Percentiles rank a stretch among this genome's conserved stretches.
Evolutionary conservation across 2,797 vertebrate species (phyloP).

Genomic region (Taeniopygia guttata): DNA sequence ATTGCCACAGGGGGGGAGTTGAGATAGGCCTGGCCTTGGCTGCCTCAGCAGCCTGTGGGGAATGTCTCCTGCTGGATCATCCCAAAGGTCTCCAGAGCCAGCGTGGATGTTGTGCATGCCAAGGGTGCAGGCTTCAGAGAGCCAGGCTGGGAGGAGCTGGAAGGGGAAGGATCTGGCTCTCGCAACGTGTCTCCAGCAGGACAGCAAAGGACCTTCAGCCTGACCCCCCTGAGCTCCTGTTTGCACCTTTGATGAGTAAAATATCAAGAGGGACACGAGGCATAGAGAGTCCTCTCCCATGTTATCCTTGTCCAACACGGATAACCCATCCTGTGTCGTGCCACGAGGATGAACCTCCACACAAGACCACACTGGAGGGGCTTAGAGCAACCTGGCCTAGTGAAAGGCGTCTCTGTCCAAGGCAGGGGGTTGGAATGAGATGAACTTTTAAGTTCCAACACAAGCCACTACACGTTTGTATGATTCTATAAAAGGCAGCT

Average conservation of each 20-base stretch:
- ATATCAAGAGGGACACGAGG: rapidly evolving
- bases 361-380: rapidly evolving
- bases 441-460: background rate
- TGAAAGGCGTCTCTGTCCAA: background rate
- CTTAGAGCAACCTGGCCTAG: background rate
- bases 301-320: background rate
- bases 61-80: background rate
- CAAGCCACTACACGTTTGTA: background rate
- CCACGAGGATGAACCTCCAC: background rate
- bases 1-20: background rate
- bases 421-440: background rate
- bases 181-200: rapidly evolving
- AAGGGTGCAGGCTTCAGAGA: rapidly evolving
- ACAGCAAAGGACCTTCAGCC: background rate
- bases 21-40: background rate
- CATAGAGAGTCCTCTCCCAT: background rate
- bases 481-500: background rate
- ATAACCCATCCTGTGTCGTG: background rate
- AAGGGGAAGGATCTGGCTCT: background rate
- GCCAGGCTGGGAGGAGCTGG: background rate
- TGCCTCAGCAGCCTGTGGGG: background rate
- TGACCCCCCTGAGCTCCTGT: background rate
- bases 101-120: rapidly evolving
- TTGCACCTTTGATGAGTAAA: background rate
- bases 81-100: background rate